Percentiles rank a stretch among this genome's conserved stretches.
These are phyloP conservation scores for Congeria kusceri DNA, from an alignment of 2,888 invertebrate genomes.

Conservation along the genomic window DNA sequence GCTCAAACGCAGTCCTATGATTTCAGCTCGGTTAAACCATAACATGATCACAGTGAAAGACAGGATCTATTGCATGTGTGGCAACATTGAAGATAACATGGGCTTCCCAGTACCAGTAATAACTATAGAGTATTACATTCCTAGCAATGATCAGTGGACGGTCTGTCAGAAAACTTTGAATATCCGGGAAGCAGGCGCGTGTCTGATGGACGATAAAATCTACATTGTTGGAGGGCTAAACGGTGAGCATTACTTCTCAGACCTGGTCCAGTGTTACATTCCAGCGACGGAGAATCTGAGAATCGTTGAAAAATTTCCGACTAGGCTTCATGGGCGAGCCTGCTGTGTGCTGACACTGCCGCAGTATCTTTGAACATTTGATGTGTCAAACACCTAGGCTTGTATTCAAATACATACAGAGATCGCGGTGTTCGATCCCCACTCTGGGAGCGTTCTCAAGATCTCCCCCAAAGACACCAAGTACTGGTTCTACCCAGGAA, in stretches of 20 bases:
- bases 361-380: conserved; percentile 67
- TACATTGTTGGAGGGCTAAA: conserved; percentile 84
- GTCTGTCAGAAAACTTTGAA: conserved; percentile 78
- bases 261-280: conserved; percentile 80
- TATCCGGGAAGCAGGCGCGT: conserved; percentile 83
- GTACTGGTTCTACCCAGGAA: too few species aligned
- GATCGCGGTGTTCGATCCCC: too few species aligned
- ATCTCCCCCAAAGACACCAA: too few species aligned
- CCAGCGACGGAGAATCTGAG: conserved; percentile 77
- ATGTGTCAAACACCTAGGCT: too few species aligned
- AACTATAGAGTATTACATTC: conserved; percentile 80
- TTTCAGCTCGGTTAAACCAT: conserved; percentile 81
- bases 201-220: conserved; percentile 77
- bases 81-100: conserved; percentile 83
- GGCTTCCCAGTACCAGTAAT: conserved; percentile 83
- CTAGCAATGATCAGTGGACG: conserved; percentile 80
- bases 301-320: conserved; percentile 80
- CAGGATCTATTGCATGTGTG: conserved; percentile 82
- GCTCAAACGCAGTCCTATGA: conserved; percentile 80
- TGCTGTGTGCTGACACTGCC: conserved; percentile 83
- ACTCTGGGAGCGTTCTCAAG: too few species aligned
- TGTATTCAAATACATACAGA: too few species aligned
- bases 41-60: conserved; percentile 78
- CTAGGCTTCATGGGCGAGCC: conserved; percentile 81
- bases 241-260: conserved; percentile 83